Evolutionary conservation across 2,113 vertebrate species (phyloP).

Genomic region (Bagarius yarrelli): DNA sequence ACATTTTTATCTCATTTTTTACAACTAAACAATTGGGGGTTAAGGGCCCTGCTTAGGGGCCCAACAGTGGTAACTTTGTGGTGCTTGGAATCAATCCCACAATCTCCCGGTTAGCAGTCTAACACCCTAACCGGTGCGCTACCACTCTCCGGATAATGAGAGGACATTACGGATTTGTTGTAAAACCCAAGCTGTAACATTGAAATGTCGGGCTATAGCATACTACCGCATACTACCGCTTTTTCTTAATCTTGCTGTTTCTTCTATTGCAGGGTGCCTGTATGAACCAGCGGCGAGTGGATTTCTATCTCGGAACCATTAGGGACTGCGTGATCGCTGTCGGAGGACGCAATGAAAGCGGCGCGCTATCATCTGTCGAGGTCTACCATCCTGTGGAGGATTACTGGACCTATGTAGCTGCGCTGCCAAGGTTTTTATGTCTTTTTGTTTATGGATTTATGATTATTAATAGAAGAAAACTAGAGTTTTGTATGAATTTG

Average conservation of each 20-base stretch:
- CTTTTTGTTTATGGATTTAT: background rate
- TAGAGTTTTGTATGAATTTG: background rate
- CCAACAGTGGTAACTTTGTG: too few species aligned
- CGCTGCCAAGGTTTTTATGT: slow-evolving; percentile 78
- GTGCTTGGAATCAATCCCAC: too few species aligned
- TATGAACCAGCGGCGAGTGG: slow-evolving; percentile 89
- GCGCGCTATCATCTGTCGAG: slow-evolving; percentile 87
- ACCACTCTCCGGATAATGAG: background rate
- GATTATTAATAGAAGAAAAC: background rate
- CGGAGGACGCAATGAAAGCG: slow-evolving; percentile 87
- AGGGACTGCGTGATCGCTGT: slow-evolving; percentile 86
- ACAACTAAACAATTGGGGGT: too few species aligned
- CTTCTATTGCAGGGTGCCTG: slow-evolving; percentile 75
- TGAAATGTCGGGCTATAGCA: background rate
- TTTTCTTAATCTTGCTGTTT: background rate
- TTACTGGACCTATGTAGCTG: slow-evolving; percentile 85
- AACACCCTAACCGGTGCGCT: too few species aligned
- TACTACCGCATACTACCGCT: background rate
- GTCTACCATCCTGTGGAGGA: slow-evolving; percentile 85
- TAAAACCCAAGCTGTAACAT: background rate
- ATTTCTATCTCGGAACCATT: slow-evolving; percentile 88
- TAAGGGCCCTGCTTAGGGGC: too few species aligned
- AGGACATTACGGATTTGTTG: background rate
- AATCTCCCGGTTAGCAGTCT: too few species aligned
- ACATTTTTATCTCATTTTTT: too few species aligned